Conservation (phyloP, 1,140 invertebrate species). For the Drosophila nigrodunni region DNA sequence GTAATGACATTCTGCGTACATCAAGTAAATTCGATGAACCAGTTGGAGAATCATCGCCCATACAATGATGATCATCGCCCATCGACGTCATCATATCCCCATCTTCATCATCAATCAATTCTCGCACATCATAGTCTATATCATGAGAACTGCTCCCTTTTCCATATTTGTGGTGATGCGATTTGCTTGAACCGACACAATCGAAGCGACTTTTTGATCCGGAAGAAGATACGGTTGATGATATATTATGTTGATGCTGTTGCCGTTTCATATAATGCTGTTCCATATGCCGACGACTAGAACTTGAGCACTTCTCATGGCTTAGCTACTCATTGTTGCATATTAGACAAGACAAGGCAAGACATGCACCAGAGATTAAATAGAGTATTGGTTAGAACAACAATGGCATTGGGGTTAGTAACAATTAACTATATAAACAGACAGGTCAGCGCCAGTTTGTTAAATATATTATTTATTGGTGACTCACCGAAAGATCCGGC, state of each 20-base stretch:
- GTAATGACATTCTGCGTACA: slow-evolving; percentile 44
- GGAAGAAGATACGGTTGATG: slow-evolving; percentile 22
- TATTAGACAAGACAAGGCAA: slow-evolving; percentile 26
- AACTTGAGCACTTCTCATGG: slow-evolving; percentile 74
- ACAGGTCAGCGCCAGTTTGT: neutral
- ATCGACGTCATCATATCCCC: slow-evolving; percentile 59
- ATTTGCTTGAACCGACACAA: slow-evolving; percentile 45
- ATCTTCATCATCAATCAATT: slow-evolving; percentile 70
- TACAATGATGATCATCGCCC: slow-evolving; percentile 71
- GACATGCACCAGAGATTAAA: slow-evolving; percentile 56
- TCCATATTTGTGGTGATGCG: slow-evolving; percentile 74
- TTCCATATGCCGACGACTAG: slow-evolving; percentile 69
- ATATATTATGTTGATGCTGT: slow-evolving; percentile 48
- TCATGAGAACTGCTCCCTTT: slow-evolving; percentile 68
- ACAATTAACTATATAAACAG: neutral
- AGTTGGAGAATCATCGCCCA: slow-evolving; percentile 71
- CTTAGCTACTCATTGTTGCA: slow-evolving; percentile 51
- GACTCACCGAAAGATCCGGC: slow-evolving; percentile 81
- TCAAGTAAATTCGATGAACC: slow-evolving; percentile 71
- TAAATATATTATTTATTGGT: neutral
- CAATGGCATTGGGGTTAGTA: neutral
- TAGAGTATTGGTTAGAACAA: slow-evolving; percentile 8
- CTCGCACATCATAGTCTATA: slow-evolving; percentile 68
- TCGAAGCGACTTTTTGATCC: slow-evolving; percentile 47
- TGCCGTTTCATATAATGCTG: slow-evolving; percentile 86